Base-by-base conservation (phyloP, 2,888 invertebrate genomes). In the Erynnis tages region DNA sequence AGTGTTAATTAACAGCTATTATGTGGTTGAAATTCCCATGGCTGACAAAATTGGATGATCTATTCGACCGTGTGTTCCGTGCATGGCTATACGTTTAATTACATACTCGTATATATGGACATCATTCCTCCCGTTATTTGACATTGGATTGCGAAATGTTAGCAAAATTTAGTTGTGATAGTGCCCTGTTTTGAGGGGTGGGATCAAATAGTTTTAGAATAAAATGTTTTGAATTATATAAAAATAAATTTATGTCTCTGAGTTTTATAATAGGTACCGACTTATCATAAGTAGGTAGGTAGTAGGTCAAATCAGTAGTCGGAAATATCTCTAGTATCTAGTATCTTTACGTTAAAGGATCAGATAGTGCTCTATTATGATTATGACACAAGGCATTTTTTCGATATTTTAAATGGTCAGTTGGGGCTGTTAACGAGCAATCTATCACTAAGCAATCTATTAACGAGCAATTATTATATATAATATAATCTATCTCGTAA, bases 121-220 rank as follows among this genome's bases (percentile, higher is more conserved):
- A 77, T 79, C 80, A 80, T 76, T 81, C 65, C 75, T 68, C 72
- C 73, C 69, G 76, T 74, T 86, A 82, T 86, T 85, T 86, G 82
- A 84, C 72, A 74, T 82, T 79, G 81, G 83, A 83, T 83, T 82
- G 76, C 70, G 75, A 68, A 66, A 76, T 73, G 73, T 71, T 69
- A 65, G 71, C 69, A 58, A 77, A 80, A 77, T 70, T 82, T 78
- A 82, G 84, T 84, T 84, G 79, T 75, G 78, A 81, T 76, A 77
- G 74, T 73, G 67, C 73, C 69, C 73, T n/a, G n/a, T n/a, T n/a
- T n/a, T n/a, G n/a, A n/a, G n/a, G 61, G 67, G 69, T 61, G 64
- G 63, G 69, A 73, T 76, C 75, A 72, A 66, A 53, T 45, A 56
- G 58, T 60, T 59, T 62, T 61, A 56, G 53, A 61, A 59, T 62